Evolutionary conservation across 2,113 vertebrate genomes (phyloP), one percentile per base, ranked within the genome.

Genomic region (Delphinapterus leucas): DNA sequence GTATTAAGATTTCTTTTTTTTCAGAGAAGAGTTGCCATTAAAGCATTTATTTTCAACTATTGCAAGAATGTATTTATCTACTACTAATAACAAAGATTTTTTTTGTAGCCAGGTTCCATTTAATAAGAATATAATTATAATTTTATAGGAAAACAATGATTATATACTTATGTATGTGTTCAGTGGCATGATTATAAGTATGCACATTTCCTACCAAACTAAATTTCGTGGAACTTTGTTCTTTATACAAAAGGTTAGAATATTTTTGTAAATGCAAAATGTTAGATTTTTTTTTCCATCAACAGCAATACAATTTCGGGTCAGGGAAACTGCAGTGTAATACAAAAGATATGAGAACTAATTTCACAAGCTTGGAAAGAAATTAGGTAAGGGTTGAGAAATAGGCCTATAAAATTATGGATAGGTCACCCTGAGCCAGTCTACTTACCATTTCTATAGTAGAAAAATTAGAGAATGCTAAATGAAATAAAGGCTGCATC

Each of bases 401-500:
- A 90, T 17, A 36, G 5, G 41, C 12, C 36, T 91, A 26, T 71
- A 74, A 97, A 96, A 96, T 95, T 82, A 94, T 38, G 47, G 31
- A 13, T 74, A 58, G 93, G 76, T 92, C 79, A 97, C 8, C 28
- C 41, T 14, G 33, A 94, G 67, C 38, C 71, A 73, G 67, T 93
- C 65, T 89, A 92, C 53, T 96, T 95, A 84, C 18, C 13, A n/a
- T 96, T 96, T 97, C 70, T 82, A n/a, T 82, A 53, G 82, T 88
- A 70, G 36, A 83, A 97, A 97, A 96, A 58, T 79, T 82, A 65
- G 58, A 88, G 85, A 88, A 94, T 85, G 38, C 36, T 81, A 90
- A 96, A 94, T 93, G 55, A 93, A 96, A 94, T 96, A 88, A 97
- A 96, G 67, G 47, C 31, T 73, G 6, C 28, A 85, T 94, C 88